A percentile compares a stretch with the other conserved stretches of the same genome.
These are phyloP conservation scores for Lissonota sp. DNA, from an alignment of 2,888 invertebrate genomes.

Conservation along the genomic window DNA sequence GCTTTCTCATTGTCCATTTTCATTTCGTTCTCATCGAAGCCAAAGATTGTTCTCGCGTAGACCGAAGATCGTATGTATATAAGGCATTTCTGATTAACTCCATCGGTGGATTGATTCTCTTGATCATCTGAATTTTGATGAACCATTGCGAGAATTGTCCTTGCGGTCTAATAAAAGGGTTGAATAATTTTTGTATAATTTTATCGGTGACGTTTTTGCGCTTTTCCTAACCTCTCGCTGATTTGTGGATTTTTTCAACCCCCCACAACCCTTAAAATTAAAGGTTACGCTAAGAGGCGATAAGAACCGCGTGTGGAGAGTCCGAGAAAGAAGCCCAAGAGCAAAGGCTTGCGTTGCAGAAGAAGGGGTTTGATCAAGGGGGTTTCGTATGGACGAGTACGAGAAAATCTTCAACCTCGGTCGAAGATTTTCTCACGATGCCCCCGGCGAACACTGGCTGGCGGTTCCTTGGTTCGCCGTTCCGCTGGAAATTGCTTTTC, in stretches of 20 bases:
- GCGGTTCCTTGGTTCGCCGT: conserved; percentile 45
- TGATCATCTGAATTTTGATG: too few species aligned
- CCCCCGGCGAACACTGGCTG: not conserved
- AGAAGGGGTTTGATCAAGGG: not conserved
- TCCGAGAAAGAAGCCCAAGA: not conserved
- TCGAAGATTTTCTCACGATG: not conserved
- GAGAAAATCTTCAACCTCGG: too few species aligned
- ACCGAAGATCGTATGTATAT: conserved; percentile 61
- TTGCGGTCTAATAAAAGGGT: too few species aligned
- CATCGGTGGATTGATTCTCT: too few species aligned
- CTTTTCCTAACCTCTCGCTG: too few species aligned
- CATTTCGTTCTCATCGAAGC: conserved; percentile 52
- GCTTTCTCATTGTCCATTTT: conserved; percentile 56
- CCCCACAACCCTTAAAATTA: conserved; percentile 65
- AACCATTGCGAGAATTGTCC: too few species aligned
- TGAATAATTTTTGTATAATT: too few species aligned
- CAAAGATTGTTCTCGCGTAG: conserved; percentile 49
- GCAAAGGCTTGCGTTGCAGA: not conserved
- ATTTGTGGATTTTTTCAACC: too few species aligned
- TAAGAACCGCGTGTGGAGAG: conserved; percentile 55
- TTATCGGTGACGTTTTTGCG: too few species aligned
- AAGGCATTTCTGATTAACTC: not conserved
- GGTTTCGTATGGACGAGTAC: too few species aligned
- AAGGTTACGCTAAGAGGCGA: conserved; percentile 75
- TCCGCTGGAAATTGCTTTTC: conserved; percentile 81